Percentiles rank a stretch among this genome's conserved stretches.
These are phyloP conservation scores for Chrysocyon brachyurus DNA, from an alignment of 2,797 vertebrate genomes.

Conservation along the genomic window DNA sequence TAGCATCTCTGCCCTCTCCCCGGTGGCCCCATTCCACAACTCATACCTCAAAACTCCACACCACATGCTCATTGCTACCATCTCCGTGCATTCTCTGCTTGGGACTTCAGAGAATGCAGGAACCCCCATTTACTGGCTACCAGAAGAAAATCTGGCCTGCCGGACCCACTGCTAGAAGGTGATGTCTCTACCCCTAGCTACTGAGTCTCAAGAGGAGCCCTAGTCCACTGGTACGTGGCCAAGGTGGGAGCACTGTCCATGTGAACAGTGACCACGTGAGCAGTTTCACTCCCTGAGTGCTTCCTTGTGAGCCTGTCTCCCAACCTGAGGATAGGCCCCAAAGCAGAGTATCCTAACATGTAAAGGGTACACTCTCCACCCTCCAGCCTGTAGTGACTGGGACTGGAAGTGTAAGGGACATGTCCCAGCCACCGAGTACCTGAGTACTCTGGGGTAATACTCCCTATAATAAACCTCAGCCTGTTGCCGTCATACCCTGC, in stretches of 20 bases:
- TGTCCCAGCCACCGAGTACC: background rate
- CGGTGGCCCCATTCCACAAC: background rate
- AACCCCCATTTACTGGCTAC: background rate
- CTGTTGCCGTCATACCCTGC: background rate
- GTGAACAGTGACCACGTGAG: background rate
- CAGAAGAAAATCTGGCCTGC: background rate
- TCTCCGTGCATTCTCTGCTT: background rate
- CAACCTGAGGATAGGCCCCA: background rate
- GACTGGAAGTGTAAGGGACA: background rate
- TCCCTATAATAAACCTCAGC: background rate
- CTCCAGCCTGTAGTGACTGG: background rate
- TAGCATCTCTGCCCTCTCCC: background rate
- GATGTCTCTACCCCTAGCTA: background rate
- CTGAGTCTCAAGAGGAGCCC: background rate
- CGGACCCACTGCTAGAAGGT: background rate
- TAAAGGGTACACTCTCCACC: background rate
- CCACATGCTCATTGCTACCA: background rate
- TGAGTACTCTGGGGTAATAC: background rate
- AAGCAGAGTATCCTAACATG: background rate
- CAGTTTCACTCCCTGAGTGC: background rate
- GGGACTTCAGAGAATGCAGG: background rate
- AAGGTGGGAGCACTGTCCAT: background rate
- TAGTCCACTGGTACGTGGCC: background rate
- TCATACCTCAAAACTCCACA: background rate
- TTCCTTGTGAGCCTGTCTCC: background rate